These are phyloP conservation scores for Macquaria australasica DNA, from an alignment of 2,113 vertebrate genomes.

Conservation along the genomic window DNA sequence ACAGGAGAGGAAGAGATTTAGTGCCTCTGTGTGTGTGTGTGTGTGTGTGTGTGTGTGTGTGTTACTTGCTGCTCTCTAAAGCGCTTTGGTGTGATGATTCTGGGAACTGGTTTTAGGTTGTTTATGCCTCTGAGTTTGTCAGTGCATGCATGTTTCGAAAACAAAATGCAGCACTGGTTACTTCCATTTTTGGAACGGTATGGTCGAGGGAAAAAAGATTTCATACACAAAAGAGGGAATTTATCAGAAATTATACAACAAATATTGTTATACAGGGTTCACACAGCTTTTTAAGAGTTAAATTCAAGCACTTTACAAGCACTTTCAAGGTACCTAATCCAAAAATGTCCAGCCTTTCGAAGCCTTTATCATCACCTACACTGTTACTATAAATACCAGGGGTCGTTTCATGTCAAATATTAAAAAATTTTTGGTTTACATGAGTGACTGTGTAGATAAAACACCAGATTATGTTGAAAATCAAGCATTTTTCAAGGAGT, in stretches of 20 bases:
- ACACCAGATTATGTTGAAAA: too few relatives aligned
- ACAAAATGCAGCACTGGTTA: not conserved
- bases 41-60: not conserved
- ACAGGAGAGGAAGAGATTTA: slow-evolving; percentile 77
- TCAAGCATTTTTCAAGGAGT: too few relatives aligned
- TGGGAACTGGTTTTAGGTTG: not conserved
- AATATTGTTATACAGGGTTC: not conserved
- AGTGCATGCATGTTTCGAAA: not conserved
- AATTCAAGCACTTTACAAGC: too few relatives aligned
- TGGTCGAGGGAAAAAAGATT: not conserved
- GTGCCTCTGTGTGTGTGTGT: not conserved
- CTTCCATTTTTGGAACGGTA: not conserved
- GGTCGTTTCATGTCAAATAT: too few relatives aligned
- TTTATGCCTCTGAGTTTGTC: not conserved
- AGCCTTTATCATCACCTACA: too few relatives aligned
- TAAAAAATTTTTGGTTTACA: too few relatives aligned
- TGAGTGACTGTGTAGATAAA: too few relatives aligned
- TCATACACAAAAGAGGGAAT: too few relatives aligned
- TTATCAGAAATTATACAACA: not conserved
- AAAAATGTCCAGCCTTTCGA: too few relatives aligned
- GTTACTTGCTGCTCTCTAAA: not conserved
- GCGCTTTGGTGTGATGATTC: not conserved
- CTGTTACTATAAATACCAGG: too few relatives aligned
- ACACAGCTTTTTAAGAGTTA: too few relatives aligned
- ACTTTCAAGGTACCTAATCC: too few relatives aligned